These are phyloP conservation scores for Alaudala cheleensis DNA, from an alignment of 2,113 vertebrate species.

Conservation along the genomic window DNA sequence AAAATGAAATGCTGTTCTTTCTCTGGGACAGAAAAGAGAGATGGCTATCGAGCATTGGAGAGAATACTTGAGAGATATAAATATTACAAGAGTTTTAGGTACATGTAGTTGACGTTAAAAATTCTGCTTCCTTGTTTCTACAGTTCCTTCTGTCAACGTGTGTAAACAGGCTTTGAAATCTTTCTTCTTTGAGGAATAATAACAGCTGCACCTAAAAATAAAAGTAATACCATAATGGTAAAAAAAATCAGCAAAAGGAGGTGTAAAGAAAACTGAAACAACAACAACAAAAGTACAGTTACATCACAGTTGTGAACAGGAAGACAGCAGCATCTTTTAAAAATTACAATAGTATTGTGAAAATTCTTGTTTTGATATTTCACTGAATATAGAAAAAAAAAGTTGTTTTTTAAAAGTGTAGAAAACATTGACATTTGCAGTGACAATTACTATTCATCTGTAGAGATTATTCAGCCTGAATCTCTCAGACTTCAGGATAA, in stretches of 20 bases:
- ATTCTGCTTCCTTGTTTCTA: not conserved
- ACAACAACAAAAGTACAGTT: not conserved
- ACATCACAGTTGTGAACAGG: not conserved
- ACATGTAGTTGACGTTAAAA: not conserved
- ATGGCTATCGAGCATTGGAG: not conserved
- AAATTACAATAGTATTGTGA: not conserved
- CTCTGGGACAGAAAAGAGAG: not conserved
- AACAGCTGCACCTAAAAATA: not conserved
- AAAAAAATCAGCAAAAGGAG: not conserved
- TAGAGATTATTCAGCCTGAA: not conserved
- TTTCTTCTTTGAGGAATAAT: not conserved
- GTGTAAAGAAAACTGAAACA: not conserved
- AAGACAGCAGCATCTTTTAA: not conserved
- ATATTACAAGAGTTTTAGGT: not conserved
- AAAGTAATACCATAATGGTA: not conserved
- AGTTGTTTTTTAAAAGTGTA: fast-evolving
- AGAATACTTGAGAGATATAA: not conserved
- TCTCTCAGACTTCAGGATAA: not conserved
- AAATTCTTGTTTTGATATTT: not conserved
- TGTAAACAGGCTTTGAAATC: not conserved
- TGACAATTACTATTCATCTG: not conserved
- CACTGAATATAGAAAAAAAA: not conserved
- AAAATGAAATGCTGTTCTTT: not conserved
- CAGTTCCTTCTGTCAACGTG: not conserved
- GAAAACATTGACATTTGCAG: not conserved